phyloP scores from a whole-genome alignment of 1,140 invertebrate species.

The Rhopalosiphum padi region DNA sequence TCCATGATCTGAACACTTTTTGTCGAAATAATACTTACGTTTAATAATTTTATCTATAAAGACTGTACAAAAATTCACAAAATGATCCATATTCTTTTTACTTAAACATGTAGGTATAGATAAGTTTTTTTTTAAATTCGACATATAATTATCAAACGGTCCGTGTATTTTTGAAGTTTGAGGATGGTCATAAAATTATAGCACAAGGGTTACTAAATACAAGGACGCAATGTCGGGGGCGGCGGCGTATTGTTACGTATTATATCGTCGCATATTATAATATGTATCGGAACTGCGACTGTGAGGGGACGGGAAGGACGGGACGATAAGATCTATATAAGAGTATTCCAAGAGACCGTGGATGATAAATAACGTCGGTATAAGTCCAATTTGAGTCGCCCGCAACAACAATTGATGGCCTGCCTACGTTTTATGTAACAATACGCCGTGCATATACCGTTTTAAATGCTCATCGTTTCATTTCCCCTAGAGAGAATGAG shows the following conservation, averaged over 20 bases:
- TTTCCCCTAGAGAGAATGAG: background rate
- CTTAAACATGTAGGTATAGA: too few relatives aligned
- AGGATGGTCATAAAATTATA: background rate
- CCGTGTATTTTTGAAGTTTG: background rate
- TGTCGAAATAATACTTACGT: background rate
- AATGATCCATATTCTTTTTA: too few relatives aligned
- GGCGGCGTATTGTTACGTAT: background rate
- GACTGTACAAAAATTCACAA: too few relatives aligned
- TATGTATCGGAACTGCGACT: background rate
- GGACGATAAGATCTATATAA: conserved; percentile 8
- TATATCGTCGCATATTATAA: background rate
- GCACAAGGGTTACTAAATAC: background rate
- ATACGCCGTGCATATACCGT: background rate
- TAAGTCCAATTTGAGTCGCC: background rate
- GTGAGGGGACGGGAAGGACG: background rate
- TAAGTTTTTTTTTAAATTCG: too few relatives aligned
- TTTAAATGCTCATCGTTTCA: background rate
- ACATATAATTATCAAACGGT: too few relatives aligned
- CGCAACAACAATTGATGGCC: conserved; percentile 30
- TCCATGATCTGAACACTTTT: background rate
- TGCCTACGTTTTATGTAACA: conserved; percentile 28
- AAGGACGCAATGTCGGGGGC: background rate
- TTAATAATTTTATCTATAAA: too few relatives aligned
- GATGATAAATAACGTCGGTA: conserved; percentile 16
- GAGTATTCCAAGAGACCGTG: background rate